Evolutionary conservation across 2,113 vertebrate species (phyloP), one percentile per base, ranked within the genome.

Genomic region (Fulmarus glacialis): DNA sequence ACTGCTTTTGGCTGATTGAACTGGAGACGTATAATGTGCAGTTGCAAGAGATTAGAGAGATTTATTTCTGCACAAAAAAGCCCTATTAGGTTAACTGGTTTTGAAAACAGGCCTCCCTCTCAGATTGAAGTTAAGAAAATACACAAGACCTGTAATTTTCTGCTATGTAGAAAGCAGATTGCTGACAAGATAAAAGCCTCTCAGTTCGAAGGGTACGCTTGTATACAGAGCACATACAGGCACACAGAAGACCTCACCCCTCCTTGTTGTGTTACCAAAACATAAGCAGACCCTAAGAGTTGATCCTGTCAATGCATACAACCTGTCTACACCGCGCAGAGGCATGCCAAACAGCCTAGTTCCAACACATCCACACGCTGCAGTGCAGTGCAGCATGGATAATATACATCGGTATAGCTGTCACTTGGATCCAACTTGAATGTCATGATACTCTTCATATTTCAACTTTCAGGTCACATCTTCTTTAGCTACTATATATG

Each of bases 391-490:
- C 47, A 3, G 2, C 17, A 1, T 17, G 53, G 72, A 5, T 53
- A 12, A 30, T 50, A 4, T 0, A 14, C 1, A 2, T 45, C 5
- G 11, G 5, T 58, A 5, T 26, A 52, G 32, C n/a, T 83, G 29
- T 64, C 11, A 6, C n/a, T 85, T 67, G 64, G 34, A 45, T 74
- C 30, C 21, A 34, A 0, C 1, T 9, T 56, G 70, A 66, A 34
- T 62, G 16, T 36, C 42, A 30, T 40, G 32, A 58, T 43, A 36
- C 6, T 15, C 8, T 17, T 80, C 1, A 1, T 66, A 19, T 82
- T 74, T 84, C 2, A 2, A 6, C 30, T 78, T 85, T 29, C 8
- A 48, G 23, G 12, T 74, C 16, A 12, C 21, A 11, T n/a, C 22
- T 58, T 48, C 20, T 82, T 12, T 71, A 27, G 27, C 63, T 89